These are phyloP conservation scores for Synergus itoensis DNA, from an alignment of 2,888 invertebrate genomes.

Conservation along the genomic window DNA sequence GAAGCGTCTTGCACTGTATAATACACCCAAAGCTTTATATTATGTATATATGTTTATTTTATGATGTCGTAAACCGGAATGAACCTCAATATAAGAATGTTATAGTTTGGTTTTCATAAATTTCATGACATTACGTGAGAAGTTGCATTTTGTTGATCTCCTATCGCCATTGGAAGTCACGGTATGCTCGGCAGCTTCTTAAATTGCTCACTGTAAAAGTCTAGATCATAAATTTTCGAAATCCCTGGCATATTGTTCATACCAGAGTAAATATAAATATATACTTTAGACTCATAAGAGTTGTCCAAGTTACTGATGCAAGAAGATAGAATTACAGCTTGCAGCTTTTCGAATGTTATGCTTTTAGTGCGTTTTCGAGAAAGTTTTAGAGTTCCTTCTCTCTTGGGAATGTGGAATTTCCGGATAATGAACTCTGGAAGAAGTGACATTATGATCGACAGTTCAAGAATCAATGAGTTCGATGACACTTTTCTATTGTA, in stretches of 20 bases:
- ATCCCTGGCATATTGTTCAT: neutral
- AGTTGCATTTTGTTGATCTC: neutral
- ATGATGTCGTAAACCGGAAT: conserved; percentile 71
- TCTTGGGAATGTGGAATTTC: neutral
- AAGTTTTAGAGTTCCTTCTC: neutral
- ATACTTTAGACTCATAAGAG: too few relatives aligned
- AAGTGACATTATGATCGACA: conserved; percentile 31
- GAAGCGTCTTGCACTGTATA: conserved; percentile 64
- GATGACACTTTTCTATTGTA: conserved; percentile 23
- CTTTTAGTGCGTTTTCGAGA: too few relatives aligned
- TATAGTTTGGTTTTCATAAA: conserved; percentile 72
- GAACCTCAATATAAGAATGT: conserved; percentile 72
- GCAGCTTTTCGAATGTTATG: too few relatives aligned
- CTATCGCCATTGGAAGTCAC: conserved; percentile 10
- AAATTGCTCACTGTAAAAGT: neutral
- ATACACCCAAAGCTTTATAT: conserved; percentile 2
- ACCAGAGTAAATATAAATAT: neutral
- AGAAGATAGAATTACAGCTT: too few relatives aligned
- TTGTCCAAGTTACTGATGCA: too few relatives aligned
- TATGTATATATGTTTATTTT: conserved; percentile 60
- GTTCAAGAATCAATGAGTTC: conserved; percentile 27
- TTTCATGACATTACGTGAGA: conserved; percentile 55
- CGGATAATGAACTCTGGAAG: neutral
- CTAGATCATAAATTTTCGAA: neutral
- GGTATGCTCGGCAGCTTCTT: neutral